phyloP scores from a whole-genome alignment of 2,888 invertebrate species.

The Dynastes tityus region DNA sequence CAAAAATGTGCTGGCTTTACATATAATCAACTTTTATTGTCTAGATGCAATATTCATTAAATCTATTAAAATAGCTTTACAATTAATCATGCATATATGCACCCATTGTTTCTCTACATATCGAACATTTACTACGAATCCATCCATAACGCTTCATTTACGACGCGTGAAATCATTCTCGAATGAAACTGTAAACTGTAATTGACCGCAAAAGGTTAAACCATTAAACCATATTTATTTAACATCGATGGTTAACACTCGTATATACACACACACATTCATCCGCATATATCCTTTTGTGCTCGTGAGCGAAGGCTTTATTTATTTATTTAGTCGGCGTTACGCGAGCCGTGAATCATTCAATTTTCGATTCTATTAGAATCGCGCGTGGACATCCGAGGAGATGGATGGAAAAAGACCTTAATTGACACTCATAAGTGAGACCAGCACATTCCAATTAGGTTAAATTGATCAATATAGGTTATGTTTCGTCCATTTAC shows the following conservation, averaged over 20 bases:
- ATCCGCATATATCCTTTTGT: not conserved
- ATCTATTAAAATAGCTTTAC: too few relatives aligned
- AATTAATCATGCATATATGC: too few relatives aligned
- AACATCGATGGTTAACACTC: constrained; percentile 13
- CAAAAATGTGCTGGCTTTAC: too few relatives aligned
- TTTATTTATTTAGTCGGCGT: constrained; percentile 10
- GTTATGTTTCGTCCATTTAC: constrained; percentile 41
- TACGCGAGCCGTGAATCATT: constrained; percentile 19
- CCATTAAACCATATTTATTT: constrained; percentile 8
- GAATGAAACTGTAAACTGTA: constrained; percentile 7
- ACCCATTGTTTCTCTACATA: too few relatives aligned
- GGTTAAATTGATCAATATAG: constrained; percentile 46
- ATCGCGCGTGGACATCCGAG: constrained; percentile 19
- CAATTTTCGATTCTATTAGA: constrained; percentile 25
- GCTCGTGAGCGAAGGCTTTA: not conserved
- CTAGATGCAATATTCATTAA: too few relatives aligned
- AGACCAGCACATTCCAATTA: constrained; percentile 45
- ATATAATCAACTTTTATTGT: too few relatives aligned
- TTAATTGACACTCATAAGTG: constrained; percentile 40
- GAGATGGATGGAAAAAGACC: constrained; percentile 16
- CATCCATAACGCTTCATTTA: too few relatives aligned
- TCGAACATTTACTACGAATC: too few relatives aligned
- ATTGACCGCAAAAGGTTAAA: constrained; percentile 12
- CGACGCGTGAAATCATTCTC: constrained; percentile 8
- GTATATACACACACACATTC: not conserved